Conservation (phyloP, 2,888 invertebrate genomes). For the Leptopterna dolabrata region DNA sequence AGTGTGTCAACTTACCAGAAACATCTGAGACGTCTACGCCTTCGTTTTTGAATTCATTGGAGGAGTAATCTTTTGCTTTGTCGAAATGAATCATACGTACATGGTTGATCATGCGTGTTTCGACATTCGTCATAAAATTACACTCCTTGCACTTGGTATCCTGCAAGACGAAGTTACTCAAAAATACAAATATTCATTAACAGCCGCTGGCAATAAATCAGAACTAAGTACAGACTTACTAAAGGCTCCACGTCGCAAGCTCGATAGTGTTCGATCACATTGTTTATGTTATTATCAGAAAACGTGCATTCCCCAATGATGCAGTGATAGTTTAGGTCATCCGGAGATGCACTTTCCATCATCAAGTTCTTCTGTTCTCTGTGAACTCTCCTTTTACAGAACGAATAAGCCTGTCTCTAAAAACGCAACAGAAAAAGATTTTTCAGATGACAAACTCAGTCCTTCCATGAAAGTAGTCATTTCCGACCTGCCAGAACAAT, state of each 20-base stretch:
- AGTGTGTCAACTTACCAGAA: background rate
- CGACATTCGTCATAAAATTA: background rate
- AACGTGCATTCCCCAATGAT: background rate
- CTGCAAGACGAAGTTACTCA: background rate
- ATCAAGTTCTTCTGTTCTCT: background rate
- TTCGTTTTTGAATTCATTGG: background rate
- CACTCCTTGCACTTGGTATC: slow-evolving; percentile 32
- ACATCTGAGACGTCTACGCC: background rate
- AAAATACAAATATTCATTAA: background rate
- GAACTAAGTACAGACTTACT: background rate
- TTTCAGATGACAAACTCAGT: background rate
- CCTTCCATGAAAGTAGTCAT: too few species aligned
- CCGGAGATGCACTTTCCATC: background rate
- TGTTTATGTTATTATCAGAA: background rate
- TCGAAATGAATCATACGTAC: background rate
- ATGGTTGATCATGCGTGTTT: background rate
- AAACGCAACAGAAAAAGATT: background rate
- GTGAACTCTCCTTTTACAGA: background rate
- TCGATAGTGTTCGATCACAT: slow-evolving; percentile 4
- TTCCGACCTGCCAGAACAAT: too few species aligned
- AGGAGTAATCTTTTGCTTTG: background rate
- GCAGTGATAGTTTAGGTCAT: background rate
- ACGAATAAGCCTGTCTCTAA: background rate
- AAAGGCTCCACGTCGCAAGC: slow-evolving; percentile 1
- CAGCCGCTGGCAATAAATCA: too few species aligned